These are phyloP conservation scores for Spongilla lacustris DNA, from an alignment of 37 sponge, comb jelly and placozoan genomes.

Conservation along the genomic window DNA sequence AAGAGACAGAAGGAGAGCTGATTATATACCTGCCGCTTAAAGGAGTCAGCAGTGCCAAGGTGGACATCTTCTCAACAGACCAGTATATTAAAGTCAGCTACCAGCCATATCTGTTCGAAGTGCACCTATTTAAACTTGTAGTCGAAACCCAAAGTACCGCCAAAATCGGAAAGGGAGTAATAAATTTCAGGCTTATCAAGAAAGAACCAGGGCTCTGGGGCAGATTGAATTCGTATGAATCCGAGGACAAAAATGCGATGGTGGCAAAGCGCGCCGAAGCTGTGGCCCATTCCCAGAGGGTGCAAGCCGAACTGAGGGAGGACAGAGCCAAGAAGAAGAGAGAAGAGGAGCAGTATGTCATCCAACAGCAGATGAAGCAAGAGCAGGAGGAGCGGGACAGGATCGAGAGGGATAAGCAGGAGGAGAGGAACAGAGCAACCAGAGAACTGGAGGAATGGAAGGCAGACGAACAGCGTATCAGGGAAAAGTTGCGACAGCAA, in stretches of 20 bases:
- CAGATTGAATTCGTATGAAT: constrained; percentile 24
- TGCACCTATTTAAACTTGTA: constrained; percentile 59
- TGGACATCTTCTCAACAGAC: constrained; percentile 84
- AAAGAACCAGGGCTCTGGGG: constrained; percentile 55
- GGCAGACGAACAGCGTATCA: constrained; percentile 9
- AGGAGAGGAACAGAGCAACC: constrained; percentile 76
- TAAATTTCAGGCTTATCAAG: constrained; percentile 67
- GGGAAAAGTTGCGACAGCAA: neutral
- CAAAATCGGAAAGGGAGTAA: constrained; percentile 71
- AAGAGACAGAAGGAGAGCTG: constrained; percentile 74
- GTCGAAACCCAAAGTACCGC: constrained; percentile 64
- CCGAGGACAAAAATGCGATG: constrained; percentile 60
- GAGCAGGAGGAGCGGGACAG: constrained; percentile 74
- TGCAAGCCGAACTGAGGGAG: constrained; percentile 23
- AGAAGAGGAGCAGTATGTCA: constrained; percentile 72
- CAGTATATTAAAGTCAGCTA: constrained; percentile 89
- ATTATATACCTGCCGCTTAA: constrained; percentile 81
- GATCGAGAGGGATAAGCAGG: constrained; percentile 81
- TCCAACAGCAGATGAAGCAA: constrained; percentile 81
- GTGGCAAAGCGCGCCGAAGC: constrained; percentile 63
- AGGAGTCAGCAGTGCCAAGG: constrained; percentile 79
- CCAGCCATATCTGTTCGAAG: constrained; percentile 88
- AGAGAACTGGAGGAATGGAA: constrained; percentile 83
- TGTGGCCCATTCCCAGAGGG: constrained; percentile 48
- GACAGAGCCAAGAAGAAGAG: constrained; percentile 68